phyloP scores from a whole-genome alignment of 2,113 vertebrate genomes.

The Ammospiza caudacuta region DNA sequence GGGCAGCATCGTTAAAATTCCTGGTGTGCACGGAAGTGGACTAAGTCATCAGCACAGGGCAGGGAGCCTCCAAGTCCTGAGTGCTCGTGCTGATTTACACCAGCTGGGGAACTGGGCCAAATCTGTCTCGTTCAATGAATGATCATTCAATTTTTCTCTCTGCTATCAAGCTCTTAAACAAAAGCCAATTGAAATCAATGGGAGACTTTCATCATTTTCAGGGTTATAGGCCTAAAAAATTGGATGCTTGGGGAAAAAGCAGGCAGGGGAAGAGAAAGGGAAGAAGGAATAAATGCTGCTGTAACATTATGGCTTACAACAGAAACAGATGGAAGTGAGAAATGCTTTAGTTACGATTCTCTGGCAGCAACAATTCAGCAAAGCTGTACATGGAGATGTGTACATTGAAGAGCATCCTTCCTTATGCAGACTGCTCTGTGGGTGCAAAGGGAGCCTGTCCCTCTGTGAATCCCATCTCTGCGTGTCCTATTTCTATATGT shows the following conservation, averaged over 20 bases:
- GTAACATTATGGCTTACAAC: conserved; percentile 23
- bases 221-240: conserved; percentile 58
- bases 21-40: neutral
- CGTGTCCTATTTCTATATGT: conserved; percentile 18
- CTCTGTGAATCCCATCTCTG: neutral
- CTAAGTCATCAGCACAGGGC: conserved; percentile 14
- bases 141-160: conserved; percentile 59
- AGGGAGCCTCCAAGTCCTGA: neutral
- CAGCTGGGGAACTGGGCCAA: conserved; percentile 33
- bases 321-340: conserved; percentile 33
- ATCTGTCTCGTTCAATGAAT: conserved; percentile 33
- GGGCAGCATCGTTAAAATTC: conserved; percentile 6
- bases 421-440: neutral
- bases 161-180: conserved; percentile 54
- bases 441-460: neutral
- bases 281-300: conserved; percentile 30
- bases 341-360: conserved; percentile 45
- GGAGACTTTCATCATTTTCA: conserved; percentile 49
- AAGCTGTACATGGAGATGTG: neutral
- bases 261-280: neutral
- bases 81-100: conserved; percentile 15
- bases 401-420: neutral
- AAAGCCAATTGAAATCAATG: conserved; percentile 61
- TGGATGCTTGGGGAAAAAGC: conserved; percentile 20
- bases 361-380: conserved; percentile 3